Percentiles rank a stretch among this genome's conserved stretches.
These are phyloP conservation scores for Volucella bombylans DNA, from an alignment of 2,888 invertebrate genomes.

Conservation along the genomic window DNA sequence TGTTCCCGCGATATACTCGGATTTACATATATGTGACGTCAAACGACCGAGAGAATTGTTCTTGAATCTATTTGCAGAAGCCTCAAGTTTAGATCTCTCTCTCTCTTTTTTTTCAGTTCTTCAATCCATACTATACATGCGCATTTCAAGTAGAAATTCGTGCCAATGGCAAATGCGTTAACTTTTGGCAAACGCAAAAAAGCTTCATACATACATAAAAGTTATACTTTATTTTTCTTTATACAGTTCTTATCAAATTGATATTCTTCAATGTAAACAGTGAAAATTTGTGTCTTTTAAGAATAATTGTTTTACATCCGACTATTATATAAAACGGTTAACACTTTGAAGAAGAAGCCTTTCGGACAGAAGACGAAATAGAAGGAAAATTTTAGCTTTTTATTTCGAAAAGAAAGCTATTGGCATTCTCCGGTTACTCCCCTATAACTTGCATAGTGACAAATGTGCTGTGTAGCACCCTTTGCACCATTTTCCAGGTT, in stretches of 20 bases:
- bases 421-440: background rate
- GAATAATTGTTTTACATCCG: slow-evolving; percentile 19
- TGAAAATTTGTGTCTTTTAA: background rate
- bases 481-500: background rate
- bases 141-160: slow-evolving; percentile 44
- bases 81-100: slow-evolving; percentile 67
- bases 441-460: background rate
- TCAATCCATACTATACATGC: slow-evolving; percentile 26
- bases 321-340: slow-evolving; percentile 3
- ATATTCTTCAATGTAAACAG: slow-evolving; percentile 22
- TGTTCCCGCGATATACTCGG: slow-evolving; percentile 21
- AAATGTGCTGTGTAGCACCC: background rate
- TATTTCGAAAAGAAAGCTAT: slow-evolving; percentile 11
- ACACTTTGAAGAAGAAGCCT: background rate
- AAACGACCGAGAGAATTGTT: slow-evolving; percentile 57
- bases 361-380: background rate
- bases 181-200: slow-evolving; percentile 58
- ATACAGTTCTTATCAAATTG: slow-evolving; percentile 32
- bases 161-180: slow-evolving; percentile 69
- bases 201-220: slow-evolving; percentile 24
- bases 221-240: slow-evolving; percentile 18
- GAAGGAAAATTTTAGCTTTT: background rate
- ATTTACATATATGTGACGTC: background rate
- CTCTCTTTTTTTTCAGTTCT: slow-evolving; percentile 13
- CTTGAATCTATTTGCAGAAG: slow-evolving; percentile 73